Conservation (phyloP, 2,113 vertebrate genomes). For the Myotis lucifugus region DNA sequence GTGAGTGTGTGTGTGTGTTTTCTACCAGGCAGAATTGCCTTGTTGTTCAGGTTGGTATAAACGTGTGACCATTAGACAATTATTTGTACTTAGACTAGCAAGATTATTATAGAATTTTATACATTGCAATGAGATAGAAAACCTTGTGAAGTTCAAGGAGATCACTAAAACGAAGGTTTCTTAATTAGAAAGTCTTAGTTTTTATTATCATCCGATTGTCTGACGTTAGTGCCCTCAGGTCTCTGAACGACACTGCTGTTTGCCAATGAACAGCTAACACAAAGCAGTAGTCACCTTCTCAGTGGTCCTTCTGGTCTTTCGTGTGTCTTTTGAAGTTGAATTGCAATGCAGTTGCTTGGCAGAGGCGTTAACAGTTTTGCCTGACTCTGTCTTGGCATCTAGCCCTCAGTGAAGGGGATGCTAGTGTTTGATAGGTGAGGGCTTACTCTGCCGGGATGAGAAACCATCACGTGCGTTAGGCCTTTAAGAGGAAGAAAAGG, state of each 20-base stretch:
- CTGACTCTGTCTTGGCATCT: not conserved
- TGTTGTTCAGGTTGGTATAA: not conserved
- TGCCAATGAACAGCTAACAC: not conserved
- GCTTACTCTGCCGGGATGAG: not conserved
- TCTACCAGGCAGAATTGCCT: not conserved
- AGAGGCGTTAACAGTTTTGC: not conserved
- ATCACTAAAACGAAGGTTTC: not conserved
- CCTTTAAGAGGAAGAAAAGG: not conserved
- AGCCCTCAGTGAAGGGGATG: not conserved
- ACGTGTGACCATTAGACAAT: not conserved
- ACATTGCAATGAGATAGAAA: not conserved
- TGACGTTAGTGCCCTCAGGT: too few relatives aligned
- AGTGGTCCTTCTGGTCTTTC: not conserved
- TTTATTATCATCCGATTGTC: not conserved
- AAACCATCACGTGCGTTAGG: not conserved
- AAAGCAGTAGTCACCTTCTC: too few relatives aligned
- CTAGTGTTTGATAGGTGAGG: not conserved
- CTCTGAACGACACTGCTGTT: rapidly evolving
- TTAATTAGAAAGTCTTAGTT: not conserved
- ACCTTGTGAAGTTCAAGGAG: not conserved
- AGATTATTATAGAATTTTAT: not conserved
- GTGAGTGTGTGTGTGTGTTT: not conserved
- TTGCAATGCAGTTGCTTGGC: not conserved
- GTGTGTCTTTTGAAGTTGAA: not conserved
- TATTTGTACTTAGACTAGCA: not conserved